A percentile compares a stretch with the other conserved stretches of the same genome.
Evolutionary conservation across 2,888 invertebrate species (phyloP).

Genomic region (Andrena chrysosceles): DNA sequence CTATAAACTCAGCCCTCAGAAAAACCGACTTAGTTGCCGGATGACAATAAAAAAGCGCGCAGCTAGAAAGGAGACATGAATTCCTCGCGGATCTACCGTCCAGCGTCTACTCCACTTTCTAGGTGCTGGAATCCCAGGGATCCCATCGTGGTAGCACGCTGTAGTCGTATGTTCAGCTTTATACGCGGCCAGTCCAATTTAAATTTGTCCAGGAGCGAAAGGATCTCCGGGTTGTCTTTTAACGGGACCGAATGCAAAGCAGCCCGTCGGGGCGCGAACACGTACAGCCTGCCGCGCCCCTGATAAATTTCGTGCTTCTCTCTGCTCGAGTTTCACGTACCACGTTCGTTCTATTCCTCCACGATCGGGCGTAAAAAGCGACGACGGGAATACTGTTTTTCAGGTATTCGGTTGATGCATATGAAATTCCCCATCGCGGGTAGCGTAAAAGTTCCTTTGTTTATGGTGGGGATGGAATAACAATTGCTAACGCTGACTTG

Average conservation of each 20-base stretch:
- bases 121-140: slow-evolving; percentile 12
- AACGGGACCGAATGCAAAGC: slow-evolving; percentile 71
- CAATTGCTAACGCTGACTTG: too few species aligned
- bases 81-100: slow-evolving; percentile 10
- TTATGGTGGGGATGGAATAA: too few species aligned
- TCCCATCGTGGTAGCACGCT: slow-evolving; percentile 3
- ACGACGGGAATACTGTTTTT: too few species aligned
- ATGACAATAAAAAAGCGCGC: not conserved
- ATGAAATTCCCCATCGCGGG: too few species aligned
- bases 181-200: slow-evolving; percentile 35
- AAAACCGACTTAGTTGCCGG: too few species aligned
- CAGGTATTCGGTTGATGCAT: too few species aligned
- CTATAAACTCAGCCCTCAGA: too few species aligned
- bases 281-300: slow-evolving; percentile 7
- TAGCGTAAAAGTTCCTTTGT: too few species aligned
- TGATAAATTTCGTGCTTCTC: slow-evolving; percentile 47
- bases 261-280: slow-evolving; percentile 17
- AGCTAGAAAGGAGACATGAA: not conserved
- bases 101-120: slow-evolving; percentile 20
- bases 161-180: slow-evolving; percentile 31
- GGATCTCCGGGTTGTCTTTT: slow-evolving; percentile 57
- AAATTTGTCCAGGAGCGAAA: slow-evolving; percentile 55
- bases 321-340: slow-evolving; percentile 39
- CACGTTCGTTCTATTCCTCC: not conserved
- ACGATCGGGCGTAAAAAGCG: slow-evolving; percentile 10